Base-by-base conservation (phyloP, 2,797 vertebrate species). In the Microcaecilia unicolor region DNA sequence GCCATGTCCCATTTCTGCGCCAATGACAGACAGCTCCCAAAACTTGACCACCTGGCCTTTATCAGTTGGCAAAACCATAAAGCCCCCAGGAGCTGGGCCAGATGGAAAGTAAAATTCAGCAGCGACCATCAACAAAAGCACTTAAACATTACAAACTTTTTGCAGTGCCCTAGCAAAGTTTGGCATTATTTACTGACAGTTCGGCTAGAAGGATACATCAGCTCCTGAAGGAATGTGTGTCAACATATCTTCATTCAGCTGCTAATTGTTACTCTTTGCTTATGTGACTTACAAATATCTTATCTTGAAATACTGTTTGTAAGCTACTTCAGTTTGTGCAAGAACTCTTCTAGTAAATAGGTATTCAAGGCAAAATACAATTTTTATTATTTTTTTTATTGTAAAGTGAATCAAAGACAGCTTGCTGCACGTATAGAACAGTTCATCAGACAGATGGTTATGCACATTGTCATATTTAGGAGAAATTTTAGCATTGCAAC, bases 1-100 rank as follows among this genome's bases (percentile, higher is more conserved):
- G 53, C 64, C 49, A 61, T 33, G 64, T 71, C 70, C 65, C 60
- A 44, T 35, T 57, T 37, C 58, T 48, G 27, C 72, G 61, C 40
- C 45, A 86, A 67, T 89, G 87, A 92, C 85, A 88, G 88, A 90
- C 84, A 88, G 78, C 73, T 83, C 73, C 78, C 78, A 87, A 88
- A 74, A 74, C 44, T 48, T 35, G 55, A 64, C 70, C 74, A 82
- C 79, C 80, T 85, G 83, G 81, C 63, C 66, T 73, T 71, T 72
- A 67, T 78, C 64, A 75, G 22, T 72, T 64, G 65, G 69, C 67
- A 77, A 61, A 78, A 62, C 57, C 66, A 71, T 39, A 64, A 77
- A 76, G 80, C 80, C 75, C 82, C 55, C 59, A 83, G 72, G 76
- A 56, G 28, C 62, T 40, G 36, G 64, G 60, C 81, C 86, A 91